Evolutionary conservation across 2,888 invertebrate species (phyloP).

Genomic region (Aphidoletes aphidimyza): DNA sequence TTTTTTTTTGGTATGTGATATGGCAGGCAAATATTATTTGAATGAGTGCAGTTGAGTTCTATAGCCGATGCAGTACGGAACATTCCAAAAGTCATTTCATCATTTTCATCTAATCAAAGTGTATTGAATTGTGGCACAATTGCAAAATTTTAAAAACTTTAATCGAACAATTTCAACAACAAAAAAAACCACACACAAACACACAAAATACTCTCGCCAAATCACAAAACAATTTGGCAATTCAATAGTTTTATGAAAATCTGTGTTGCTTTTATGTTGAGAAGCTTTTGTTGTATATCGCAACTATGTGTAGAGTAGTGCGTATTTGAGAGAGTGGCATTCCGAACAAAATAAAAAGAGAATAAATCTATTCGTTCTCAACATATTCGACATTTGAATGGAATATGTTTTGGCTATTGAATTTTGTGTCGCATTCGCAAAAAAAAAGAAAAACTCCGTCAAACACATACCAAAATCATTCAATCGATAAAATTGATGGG

Average conservation of each 20-base stretch:
- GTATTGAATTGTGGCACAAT: neutral
- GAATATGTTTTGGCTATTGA: slow-evolving; percentile 10
- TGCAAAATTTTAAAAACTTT: neutral
- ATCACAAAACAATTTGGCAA: too few species aligned
- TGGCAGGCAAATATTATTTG: slow-evolving; percentile 39
- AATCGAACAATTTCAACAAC: too few species aligned
- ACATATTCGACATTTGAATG: neutral
- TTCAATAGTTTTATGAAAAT: too few species aligned
- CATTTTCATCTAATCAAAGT: slow-evolving; percentile 30
- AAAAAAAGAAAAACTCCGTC: neutral
- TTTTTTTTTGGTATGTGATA: slow-evolving; percentile 12
- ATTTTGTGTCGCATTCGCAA: neutral
- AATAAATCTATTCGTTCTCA: neutral
- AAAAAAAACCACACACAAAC: neutral
- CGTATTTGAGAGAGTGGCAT: neutral
- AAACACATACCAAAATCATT: neutral
- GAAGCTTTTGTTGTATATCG: neutral
- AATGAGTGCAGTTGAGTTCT: slow-evolving; percentile 64
- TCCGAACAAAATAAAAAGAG: neutral
- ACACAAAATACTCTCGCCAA: too few species aligned
- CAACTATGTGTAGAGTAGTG: neutral
- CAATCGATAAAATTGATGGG: neutral
- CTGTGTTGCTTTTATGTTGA: neutral
- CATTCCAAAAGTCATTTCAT: slow-evolving; percentile 56
- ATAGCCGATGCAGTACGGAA: slow-evolving; percentile 66